Evolutionary conservation across 2,113 vertebrate genomes (phyloP).

Genomic region (Riparia riparia): DNA sequence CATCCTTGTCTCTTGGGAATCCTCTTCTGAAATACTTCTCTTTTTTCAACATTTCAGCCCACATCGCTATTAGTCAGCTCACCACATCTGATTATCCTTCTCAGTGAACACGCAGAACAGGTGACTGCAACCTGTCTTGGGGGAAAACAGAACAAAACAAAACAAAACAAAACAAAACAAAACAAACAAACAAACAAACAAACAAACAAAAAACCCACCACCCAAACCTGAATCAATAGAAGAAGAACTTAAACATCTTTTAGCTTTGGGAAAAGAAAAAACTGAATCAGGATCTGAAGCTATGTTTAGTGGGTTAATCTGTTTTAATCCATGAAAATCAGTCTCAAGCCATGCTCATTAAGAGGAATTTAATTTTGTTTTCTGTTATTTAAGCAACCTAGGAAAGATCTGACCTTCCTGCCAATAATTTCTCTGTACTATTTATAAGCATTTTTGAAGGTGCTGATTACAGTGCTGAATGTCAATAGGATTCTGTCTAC

Average conservation of each 20-base stretch:
- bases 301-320: conserved; percentile 34
- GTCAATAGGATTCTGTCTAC: background rate
- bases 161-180: no score
- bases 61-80: background rate
- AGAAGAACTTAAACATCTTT: background rate
- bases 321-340: conserved; percentile 48
- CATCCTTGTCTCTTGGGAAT: background rate
- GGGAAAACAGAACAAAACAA: no score
- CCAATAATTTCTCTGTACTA: background rate
- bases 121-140: background rate
- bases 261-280: background rate
- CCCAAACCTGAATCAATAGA: background rate
- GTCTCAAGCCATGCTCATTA: background rate
- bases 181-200: no score
- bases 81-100: background rate
- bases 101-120: background rate
- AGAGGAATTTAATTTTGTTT: conserved; percentile 2
- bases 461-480: background rate
- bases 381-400: conserved; percentile 30
- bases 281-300: background rate
- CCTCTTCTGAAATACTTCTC: background rate
- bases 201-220: background rate
- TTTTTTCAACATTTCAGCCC: background rate
- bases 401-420: background rate
- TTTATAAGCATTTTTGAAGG: background rate